Evolutionary conservation across 2,113 vertebrate genomes (phyloP), one percentile per base, ranked within the genome.

Genomic region (Leptobrachium ailaonicum): DNA sequence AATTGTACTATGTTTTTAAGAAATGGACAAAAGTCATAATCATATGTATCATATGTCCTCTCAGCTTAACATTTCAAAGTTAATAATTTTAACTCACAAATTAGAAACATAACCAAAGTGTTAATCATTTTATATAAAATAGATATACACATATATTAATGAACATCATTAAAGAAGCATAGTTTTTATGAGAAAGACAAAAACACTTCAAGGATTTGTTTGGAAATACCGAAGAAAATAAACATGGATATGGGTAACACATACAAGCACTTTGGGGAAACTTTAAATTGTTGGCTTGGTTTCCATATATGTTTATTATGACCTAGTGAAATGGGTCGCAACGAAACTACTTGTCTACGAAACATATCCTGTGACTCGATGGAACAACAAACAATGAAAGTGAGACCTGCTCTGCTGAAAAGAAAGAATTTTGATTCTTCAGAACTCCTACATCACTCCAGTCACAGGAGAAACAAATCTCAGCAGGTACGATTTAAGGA

Each of bases 401-500:
- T 90, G 86, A 82, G 91, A 0, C 92, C 92, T 1, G 92, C 88
- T 77, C 89, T 92, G 6, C 53, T 94, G 11, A 94, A 94, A 77
- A 87, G 92, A 50, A 93, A 90, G 84, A 93, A 92, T 0, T 85
- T 92, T 4, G 92, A 92, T 84, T 90, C 91, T 0, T 88, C 85
- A 0, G 92, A 92, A 68, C 79, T 87, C 0, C 9, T 74, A 69
- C 86, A 86, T 14, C 88, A 84, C 7, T 84, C 91, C 0, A 91
- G 92, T 10, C 92, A 94, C 83, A 92, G 90, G 82, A 86, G 91
- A 78, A 93, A 68, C 85, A 93, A 93, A 77, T 93, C 93, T 3
- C 93, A 94, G 83, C 93, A 94, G 71, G 93, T 94, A 2, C 86
- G 93, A 0, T 94, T 94, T 87, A 93, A 94, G 83, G 93, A 94